These are phyloP conservation scores for Oxycera nigricornis DNA, from an alignment of 2,888 invertebrate genomes.

Conservation along the genomic window DNA sequence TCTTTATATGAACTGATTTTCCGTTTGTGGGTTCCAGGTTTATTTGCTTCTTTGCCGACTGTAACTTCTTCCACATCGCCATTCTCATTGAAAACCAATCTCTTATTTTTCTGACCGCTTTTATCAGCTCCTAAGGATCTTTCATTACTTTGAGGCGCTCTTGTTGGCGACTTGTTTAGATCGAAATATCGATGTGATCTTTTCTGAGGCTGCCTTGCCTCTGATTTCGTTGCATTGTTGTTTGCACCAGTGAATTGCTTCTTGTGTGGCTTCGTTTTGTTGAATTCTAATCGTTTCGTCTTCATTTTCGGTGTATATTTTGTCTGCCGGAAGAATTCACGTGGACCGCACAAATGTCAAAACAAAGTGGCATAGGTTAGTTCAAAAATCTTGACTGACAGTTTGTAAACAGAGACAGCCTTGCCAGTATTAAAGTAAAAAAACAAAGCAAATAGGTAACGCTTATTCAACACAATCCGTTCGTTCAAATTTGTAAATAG, in stretches of 20 bases:
- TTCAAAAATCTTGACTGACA: background rate
- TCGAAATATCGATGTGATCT: background rate
- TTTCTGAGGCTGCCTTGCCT: background rate
- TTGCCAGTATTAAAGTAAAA: no score
- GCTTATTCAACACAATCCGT: no score
- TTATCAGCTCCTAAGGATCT: background rate
- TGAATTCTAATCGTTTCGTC: background rate
- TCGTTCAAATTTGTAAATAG: no score
- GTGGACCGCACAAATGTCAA: background rate
- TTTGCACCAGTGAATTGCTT: background rate
- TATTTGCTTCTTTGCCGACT: background rate
- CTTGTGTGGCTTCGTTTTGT: background rate
- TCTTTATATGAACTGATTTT: slow-evolving; percentile 33
- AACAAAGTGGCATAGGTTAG: background rate
- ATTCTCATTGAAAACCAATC: slow-evolving; percentile 43
- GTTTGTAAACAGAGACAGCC: no score
- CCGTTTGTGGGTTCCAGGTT: background rate
- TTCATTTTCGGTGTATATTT: background rate
- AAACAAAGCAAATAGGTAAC: no score
- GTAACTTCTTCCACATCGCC: slow-evolving; percentile 35
- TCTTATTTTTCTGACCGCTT: slow-evolving; percentile 24
- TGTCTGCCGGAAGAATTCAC: background rate
- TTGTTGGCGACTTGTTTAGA: background rate
- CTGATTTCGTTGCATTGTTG: background rate
- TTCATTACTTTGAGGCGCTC: background rate